Percentiles rank a stretch among this genome's conserved stretches.
phyloP scores from a whole-genome alignment of 2,797 vertebrate species.

The Bufotes viridis region DNA sequence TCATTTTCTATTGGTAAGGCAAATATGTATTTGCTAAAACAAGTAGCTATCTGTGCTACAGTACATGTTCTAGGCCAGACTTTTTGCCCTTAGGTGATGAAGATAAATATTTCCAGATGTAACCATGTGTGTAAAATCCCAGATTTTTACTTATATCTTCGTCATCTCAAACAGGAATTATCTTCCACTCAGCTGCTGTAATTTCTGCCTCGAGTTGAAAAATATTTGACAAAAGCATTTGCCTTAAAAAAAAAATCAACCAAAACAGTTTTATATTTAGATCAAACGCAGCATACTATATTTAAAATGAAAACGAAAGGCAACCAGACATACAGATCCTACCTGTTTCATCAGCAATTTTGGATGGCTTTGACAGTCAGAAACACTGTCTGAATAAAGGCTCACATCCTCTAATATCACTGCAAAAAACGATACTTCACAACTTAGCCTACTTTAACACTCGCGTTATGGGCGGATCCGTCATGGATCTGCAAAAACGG shows the following conservation, averaged over 20 bases:
- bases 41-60: neutral
- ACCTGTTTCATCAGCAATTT: neutral
- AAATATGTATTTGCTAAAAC: neutral
- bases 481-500: too few relatives aligned
- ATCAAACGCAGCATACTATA: neutral
- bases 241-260: neutral
- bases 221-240: neutral
- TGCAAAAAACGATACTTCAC: neutral
- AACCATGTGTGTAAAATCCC: neutral
- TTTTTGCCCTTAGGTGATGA: neutral
- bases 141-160: neutral
- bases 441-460: too few relatives aligned
- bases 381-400: neutral
- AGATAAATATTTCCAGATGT: constrained; percentile 19
- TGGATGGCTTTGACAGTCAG: neutral
- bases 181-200: neutral
- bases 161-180: neutral
- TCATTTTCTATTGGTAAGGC: neutral
- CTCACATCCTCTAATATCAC: neutral
- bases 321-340: neutral
- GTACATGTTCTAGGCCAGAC: neutral
- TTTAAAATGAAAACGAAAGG: constrained; percentile 2
- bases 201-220: neutral
- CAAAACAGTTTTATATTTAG: constrained; percentile 6
- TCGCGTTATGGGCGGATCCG: too few relatives aligned